Percentiles rank a stretch among this genome's conserved stretches.
phyloP scores from a whole-genome alignment of 2,113 vertebrate genomes.

The Tupaia tana region DNA sequence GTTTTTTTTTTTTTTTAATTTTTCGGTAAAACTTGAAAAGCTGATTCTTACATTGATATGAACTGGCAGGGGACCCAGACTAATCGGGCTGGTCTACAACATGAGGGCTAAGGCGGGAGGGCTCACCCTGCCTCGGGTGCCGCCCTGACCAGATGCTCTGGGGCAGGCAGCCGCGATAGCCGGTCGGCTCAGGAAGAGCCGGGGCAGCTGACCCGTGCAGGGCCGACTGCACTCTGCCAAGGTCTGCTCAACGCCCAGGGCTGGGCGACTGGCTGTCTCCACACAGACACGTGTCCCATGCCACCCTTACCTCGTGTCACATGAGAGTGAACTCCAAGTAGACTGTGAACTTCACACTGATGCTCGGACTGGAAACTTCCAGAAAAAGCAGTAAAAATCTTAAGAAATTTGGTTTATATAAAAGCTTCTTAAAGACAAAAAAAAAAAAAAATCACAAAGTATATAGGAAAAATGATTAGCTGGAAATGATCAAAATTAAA shows the following conservation, averaged over 20 bases:
- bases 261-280: background rate
- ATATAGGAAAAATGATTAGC: background rate
- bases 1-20: background rate
- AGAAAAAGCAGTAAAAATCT: background rate
- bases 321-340: background rate
- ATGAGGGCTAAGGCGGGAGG: background rate
- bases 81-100: background rate
- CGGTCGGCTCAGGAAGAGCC: too few relatives aligned
- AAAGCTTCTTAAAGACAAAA: background rate
- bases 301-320: background rate
- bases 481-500: background rate
- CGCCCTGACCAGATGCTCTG: too few relatives aligned
- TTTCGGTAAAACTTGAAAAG: background rate
- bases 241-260: background rate
- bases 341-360: background rate
- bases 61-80: background rate
- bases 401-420: background rate
- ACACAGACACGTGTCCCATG: background rate
- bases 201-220: fast-evolving
- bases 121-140: background rate
- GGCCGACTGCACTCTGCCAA: background rate
- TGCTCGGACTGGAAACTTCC: background rate
- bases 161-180: too few relatives aligned
- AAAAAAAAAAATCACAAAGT: background rate
- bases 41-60: background rate